A percentile compares a stretch with the other conserved stretches of the same genome.
These are phyloP conservation scores for Perca fluviatilis DNA, from an alignment of 2,113 vertebrate genomes.

Conservation along the genomic window DNA sequence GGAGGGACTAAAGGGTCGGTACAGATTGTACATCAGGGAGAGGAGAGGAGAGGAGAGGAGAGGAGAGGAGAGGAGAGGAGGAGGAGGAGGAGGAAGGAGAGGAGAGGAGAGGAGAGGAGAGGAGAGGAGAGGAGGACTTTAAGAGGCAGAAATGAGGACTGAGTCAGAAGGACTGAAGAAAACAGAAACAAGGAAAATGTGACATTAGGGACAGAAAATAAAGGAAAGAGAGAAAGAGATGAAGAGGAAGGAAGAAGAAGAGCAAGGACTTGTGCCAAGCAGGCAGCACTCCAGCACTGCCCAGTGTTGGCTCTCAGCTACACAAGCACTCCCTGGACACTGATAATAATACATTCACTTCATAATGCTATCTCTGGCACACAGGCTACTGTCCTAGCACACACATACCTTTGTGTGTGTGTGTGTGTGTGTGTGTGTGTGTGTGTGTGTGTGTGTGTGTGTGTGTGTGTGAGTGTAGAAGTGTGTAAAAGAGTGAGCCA, in stretches of 20 bases:
- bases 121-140: background rate
- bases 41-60: constrained; percentile 16
- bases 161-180: background rate
- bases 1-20: constrained; percentile 43
- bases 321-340: constrained; percentile 64
- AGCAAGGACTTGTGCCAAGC: constrained; percentile 43
- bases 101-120: background rate
- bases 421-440: constrained; percentile 3
- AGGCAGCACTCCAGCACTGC: constrained; percentile 59
- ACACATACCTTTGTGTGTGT: constrained; percentile 27
- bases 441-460: background rate
- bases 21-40: background rate
- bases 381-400: constrained; percentile 36
- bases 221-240: constrained; percentile 14
- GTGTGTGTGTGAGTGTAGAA: background rate
- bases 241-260: constrained; percentile 14
- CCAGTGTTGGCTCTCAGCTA: constrained; percentile 52
- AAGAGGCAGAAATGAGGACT: background rate
- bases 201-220: constrained; percentile 29
- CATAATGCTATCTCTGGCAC: constrained; percentile 63
- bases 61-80: background rate
- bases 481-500: constrained; percentile 2
- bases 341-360: constrained; percentile 66
- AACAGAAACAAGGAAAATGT: background rate
- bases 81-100: background rate